Percentiles rank a stretch among this genome's conserved stretches.
These are phyloP conservation scores for Homarus americanus DNA, from an alignment of 1,140 invertebrate species.

Conservation along the genomic window DNA sequence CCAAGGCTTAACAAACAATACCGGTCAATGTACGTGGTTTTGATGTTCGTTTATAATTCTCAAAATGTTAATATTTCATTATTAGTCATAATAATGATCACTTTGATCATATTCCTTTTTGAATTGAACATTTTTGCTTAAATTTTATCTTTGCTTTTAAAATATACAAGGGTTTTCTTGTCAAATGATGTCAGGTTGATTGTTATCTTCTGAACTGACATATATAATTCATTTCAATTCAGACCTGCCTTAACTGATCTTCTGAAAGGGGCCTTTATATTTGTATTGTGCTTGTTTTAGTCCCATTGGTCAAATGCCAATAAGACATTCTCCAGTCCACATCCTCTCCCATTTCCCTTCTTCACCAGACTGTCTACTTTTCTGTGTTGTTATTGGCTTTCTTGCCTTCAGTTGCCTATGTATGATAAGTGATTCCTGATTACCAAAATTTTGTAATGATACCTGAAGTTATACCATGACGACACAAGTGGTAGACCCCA, in stretches of 20 bases:
- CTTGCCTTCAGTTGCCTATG: background rate
- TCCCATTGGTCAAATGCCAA: constrained; percentile 5
- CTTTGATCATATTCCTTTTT: constrained; percentile 45
- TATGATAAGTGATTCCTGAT: background rate
- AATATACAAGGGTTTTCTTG: constrained; percentile 39
- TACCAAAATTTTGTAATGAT: background rate
- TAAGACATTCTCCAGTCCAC: constrained; percentile 10
- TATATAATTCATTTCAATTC: constrained; percentile 53
- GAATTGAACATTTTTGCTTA: constrained; percentile 41
- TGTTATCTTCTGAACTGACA: constrained; percentile 42
- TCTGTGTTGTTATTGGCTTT: background rate
- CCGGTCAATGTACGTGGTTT: constrained; percentile 65
- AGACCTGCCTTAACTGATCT: constrained; percentile 69
- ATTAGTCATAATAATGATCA: constrained; percentile 60
- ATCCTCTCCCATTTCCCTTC: constrained; percentile 8
- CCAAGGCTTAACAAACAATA: constrained; percentile 50
- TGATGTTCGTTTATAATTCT: constrained; percentile 63
- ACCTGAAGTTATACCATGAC: background rate
- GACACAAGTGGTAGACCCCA: background rate
- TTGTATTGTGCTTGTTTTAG: constrained; percentile 69
- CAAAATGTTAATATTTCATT: constrained; percentile 62
- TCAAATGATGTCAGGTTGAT: constrained; percentile 43
- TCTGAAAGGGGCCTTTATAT: constrained; percentile 68
- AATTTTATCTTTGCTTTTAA: constrained; percentile 45
- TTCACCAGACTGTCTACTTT: background rate